A percentile compares a stretch with the other conserved stretches of the same genome.
Evolutionary conservation across 2,113 vertebrate species (phyloP).

Genomic region (Serinus canaria): DNA sequence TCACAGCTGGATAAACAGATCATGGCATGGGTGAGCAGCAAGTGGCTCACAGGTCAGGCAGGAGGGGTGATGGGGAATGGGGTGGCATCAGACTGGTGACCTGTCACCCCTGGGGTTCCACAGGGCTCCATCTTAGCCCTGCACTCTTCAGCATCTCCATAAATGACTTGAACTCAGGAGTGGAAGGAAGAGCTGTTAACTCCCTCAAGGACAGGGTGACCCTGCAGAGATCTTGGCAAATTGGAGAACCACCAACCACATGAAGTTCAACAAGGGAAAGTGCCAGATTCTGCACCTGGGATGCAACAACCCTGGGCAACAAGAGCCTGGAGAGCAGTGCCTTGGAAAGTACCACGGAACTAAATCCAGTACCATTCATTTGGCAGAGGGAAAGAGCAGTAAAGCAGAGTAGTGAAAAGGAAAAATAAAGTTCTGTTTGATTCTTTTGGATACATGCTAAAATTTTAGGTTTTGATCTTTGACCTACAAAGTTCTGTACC

Average conservation of each 20-base stretch:
- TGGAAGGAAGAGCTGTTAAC: not conserved
- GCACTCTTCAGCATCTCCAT: not conserved
- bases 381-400: not conserved
- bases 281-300: not conserved
- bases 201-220: not conserved
- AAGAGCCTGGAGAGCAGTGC: not conserved
- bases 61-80: rapidly evolving
- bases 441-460: not conserved
- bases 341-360: not conserved
- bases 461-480: not conserved
- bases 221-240: not conserved
- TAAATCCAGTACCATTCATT: not conserved
- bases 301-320: not conserved
- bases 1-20: not conserved
- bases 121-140: rapidly evolving
- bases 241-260: not conserved
- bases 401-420: not conserved
- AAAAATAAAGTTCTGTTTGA: not conserved
- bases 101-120: not conserved
- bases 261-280: not conserved
- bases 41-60: rapidly evolving
- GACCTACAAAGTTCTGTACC: not conserved
- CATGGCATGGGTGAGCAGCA: not conserved
- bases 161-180: not conserved
- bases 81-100: not conserved